Conservation (phyloP, 2,797 vertebrate genomes). For the Spinus pinus region DNA sequence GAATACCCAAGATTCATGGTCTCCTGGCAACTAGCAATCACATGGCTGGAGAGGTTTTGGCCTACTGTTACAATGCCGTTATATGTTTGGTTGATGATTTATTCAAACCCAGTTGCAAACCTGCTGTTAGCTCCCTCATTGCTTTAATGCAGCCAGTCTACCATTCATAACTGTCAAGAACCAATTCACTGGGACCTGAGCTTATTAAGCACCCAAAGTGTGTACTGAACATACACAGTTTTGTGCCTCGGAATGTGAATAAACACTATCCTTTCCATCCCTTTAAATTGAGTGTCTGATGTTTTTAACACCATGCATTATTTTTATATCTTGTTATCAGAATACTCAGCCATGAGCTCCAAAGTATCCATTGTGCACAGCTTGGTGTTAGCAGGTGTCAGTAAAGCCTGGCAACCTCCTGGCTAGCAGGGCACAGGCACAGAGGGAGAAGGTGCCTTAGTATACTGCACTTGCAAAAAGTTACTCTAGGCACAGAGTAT, state of each 20-base stretch:
- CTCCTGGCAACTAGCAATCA: constrained; percentile 77
- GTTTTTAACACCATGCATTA: constrained; percentile 31
- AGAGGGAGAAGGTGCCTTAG: not conserved
- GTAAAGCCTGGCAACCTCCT: not conserved
- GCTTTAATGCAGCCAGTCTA: constrained; percentile 77
- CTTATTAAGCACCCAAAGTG: constrained; percentile 82
- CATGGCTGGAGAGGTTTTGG: constrained; percentile 68
- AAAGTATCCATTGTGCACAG: not conserved
- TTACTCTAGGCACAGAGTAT: not conserved
- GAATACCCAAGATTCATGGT: constrained; percentile 65
- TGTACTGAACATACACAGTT: constrained; percentile 31
- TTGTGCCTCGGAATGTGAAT: constrained; percentile 26
- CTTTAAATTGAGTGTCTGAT: not conserved
- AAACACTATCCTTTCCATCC: constrained; percentile 12
- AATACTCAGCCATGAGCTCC: constrained; percentile 10
- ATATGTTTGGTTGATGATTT: constrained; percentile 78
- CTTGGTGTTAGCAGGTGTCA: not conserved
- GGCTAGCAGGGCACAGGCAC: not conserved
- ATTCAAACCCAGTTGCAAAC: constrained; percentile 79
- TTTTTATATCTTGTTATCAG: constrained; percentile 58
- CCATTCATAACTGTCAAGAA: constrained; percentile 88
- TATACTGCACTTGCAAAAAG: not conserved
- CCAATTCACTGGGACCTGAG: constrained; percentile 76
- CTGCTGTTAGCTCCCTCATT: constrained; percentile 77
- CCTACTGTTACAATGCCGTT: constrained; percentile 66